Base-by-base conservation (phyloP, 2,888 invertebrate species). In the Xylocampa areola region DNA sequence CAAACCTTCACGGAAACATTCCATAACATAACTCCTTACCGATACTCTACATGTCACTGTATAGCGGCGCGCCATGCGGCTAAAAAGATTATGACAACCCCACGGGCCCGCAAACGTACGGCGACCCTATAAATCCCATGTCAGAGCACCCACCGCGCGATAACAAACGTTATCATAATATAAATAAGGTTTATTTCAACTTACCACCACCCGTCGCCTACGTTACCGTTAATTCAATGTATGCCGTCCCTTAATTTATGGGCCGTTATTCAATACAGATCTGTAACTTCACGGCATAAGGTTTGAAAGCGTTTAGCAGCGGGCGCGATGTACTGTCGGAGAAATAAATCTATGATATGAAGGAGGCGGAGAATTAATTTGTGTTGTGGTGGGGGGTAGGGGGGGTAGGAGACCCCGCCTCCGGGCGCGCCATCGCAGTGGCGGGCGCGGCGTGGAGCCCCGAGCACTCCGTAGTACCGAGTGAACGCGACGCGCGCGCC, bases 341-440 rank as follows among this genome's bases (percentile, higher is more conserved):
- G 87, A 82, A 92, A 93, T 94, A 93, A 93, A 93, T 93, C 93
- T 94, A 93, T 93, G 93, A 93, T 93, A 93, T 92, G 92, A 90
- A 90, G 87, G 90, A 87, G 94, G 94, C 93, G 93, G 91, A 83
- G 90, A 90, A 89, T 90, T 90, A 88, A 90, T 92, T 90, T 88
- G 85, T 78, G 76, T 66, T 74, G 73, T 81, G 86, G 91, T 85
- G 82, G 86, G 55, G 88, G 86, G 85, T 77, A 80, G 84, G 87
- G 88, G 85, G 89, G 86, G 85, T 81, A 63, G 69, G 72, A 73
- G 65, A 88, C 90, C 74, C 90, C 91, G 91, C 91, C 91, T 87
- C 70, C 77, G 74, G 82, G 78, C 86, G 88, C 92, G 92, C 92
- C 91, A 93, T 93, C 85, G 87, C 92, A 91, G 91, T 90, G 90